phyloP scores from a whole-genome alignment of 1,140 invertebrate species.

The Drosophila triauraria region DNA sequence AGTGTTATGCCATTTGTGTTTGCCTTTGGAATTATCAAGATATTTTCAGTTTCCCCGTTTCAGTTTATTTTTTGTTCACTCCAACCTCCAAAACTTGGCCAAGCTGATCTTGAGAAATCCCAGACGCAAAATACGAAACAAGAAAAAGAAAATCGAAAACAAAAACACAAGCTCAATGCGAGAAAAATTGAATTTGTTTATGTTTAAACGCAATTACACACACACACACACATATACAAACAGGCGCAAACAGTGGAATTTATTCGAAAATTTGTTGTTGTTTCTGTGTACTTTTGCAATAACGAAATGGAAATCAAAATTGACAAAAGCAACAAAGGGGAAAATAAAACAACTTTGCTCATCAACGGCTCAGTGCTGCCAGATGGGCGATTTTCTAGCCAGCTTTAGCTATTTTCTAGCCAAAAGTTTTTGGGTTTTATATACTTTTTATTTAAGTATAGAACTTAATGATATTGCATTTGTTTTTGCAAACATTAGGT shows the following conservation, averaged over 20 bases:
- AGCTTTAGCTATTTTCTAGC: not conserved
- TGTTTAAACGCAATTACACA: conserved; percentile 46
- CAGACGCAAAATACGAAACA: conserved; percentile 12
- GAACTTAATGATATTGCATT: too few species aligned
- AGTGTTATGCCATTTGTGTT: conserved; percentile 35
- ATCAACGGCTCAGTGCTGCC: conserved; percentile 7
- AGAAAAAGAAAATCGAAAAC: conserved; percentile 23
- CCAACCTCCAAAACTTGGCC: conserved; percentile 21
- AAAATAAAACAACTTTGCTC: conserved; percentile 22
- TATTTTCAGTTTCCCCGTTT: conserved; percentile 18
- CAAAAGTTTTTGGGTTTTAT: too few species aligned
- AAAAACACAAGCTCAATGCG: conserved; percentile 50
- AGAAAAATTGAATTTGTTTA: conserved; percentile 67
- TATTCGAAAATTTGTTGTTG: conserved; percentile 25
- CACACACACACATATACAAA: conserved; percentile 4
- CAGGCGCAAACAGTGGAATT: conserved; percentile 12
- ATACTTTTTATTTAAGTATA: too few species aligned
- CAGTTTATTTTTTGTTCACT: not conserved
- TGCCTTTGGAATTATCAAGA: conserved; percentile 35
- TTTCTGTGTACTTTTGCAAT: conserved; percentile 27
- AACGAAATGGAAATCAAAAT: conserved; percentile 49
- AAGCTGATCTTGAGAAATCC: conserved; percentile 54
- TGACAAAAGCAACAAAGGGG: conserved; percentile 33
- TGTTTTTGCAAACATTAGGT: too few species aligned
- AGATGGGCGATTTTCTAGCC: not conserved